A percentile compares a stretch with the other conserved stretches of the same genome.
These are phyloP conservation scores for Noctua pronuba DNA, from an alignment of 2,888 invertebrate genomes.

Conservation along the genomic window DNA sequence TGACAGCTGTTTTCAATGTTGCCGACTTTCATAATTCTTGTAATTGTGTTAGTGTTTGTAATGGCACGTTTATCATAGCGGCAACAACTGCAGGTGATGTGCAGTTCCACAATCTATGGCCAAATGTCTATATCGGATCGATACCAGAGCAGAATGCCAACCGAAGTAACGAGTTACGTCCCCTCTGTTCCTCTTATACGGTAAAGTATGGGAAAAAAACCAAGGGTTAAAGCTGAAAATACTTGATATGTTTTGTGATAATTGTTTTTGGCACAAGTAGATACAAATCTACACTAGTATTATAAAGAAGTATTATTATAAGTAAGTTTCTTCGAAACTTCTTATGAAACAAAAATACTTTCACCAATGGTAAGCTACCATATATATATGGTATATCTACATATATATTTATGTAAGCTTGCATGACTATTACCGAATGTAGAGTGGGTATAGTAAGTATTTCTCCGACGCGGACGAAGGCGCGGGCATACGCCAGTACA, in stretches of 20 bases:
- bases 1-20: not conserved
- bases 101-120: not conserved
- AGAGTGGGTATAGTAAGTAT: too few species aligned
- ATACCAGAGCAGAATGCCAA: not conserved
- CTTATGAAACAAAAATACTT: not conserved
- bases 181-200: too few species aligned
- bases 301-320: not conserved
- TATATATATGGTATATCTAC: too few species aligned
- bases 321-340: not conserved
- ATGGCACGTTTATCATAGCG: not conserved
- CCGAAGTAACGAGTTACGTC: not conserved
- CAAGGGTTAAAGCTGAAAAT: too few species aligned
- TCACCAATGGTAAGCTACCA: too few species aligned
- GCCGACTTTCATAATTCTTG: too few species aligned
- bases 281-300: not conserved
- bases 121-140: not conserved
- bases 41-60: not conserved
- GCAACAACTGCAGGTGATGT: not conserved
- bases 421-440: too few species aligned
- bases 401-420: too few species aligned
- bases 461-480: too few species aligned
- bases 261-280: too few species aligned
- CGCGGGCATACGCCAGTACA: too few species aligned
- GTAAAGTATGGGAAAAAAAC: not conserved
- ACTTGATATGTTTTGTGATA: too few species aligned